These are phyloP conservation scores for Champsocephalus esox DNA, from an alignment of 2,797 vertebrate species.

Conservation along the genomic window DNA sequence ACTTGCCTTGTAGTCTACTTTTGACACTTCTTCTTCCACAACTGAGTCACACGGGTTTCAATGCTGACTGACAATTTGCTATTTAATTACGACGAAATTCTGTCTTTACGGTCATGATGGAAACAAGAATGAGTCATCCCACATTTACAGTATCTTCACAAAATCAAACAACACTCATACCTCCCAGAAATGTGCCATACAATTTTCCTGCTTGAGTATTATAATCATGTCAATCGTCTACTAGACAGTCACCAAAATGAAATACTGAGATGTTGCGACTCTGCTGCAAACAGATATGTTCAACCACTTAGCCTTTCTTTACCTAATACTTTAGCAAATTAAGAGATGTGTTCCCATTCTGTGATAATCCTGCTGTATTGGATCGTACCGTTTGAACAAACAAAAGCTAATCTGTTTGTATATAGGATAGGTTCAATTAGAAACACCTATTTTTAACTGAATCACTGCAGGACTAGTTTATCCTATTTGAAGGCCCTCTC, in stretches of 20 bases:
- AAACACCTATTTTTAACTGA: constrained; percentile 39
- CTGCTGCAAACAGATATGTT: not conserved
- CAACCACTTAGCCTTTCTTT: constrained; percentile 5
- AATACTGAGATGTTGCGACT: not conserved
- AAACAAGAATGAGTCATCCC: constrained; percentile 22
- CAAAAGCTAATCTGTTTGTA: constrained; percentile 20
- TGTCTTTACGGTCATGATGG: not conserved
- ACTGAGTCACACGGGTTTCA: not conserved
- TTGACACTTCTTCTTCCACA: not conserved
- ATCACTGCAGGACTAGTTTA: not conserved
- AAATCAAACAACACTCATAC: constrained; percentile 15
- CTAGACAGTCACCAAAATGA: not conserved
- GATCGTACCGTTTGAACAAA: constrained; percentile 9
- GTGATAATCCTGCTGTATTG: not conserved
- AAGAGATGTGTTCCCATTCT: not conserved
- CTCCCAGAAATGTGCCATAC: not conserved
- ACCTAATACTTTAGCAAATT: not conserved
- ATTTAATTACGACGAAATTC: not conserved
- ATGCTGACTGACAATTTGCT: not conserved
- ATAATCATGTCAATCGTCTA: not conserved
- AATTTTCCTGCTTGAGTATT: not conserved
- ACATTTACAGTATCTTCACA: not conserved
- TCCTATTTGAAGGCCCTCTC: constrained; percentile 27
- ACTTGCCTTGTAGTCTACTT: not conserved
- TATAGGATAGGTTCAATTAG: not conserved